Percentiles rank a stretch among this genome's conserved stretches.
Conservation (phyloP, 23 tunicate species). For the Diplosoma virens region DNA sequence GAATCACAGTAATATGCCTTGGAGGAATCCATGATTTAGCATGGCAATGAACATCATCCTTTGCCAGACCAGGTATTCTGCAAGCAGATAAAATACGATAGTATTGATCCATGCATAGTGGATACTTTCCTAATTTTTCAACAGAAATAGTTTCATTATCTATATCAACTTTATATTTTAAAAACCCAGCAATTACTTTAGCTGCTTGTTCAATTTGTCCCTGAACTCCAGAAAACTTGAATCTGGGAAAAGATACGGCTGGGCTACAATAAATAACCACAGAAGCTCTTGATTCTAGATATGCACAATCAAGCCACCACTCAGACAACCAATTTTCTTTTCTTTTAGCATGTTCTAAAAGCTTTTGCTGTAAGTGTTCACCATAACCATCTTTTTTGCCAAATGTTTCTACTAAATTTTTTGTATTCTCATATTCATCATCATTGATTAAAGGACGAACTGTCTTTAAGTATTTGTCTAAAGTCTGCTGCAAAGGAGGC, state of each 20-base stretch:
- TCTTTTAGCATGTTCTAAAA: constrained; percentile 44
- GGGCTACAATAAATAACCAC: constrained; percentile 81
- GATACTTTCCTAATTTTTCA: constrained; percentile 54
- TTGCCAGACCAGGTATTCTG: constrained; percentile 57
- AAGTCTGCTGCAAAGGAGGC: constrained; percentile 77
- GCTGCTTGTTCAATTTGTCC: constrained; percentile 88
- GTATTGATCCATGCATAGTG: constrained; percentile 91
- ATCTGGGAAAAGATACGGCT: constrained; percentile 73
- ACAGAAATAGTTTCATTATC: constrained; percentile 72
- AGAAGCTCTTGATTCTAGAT: constrained; percentile 56
- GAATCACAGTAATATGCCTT: constrained; percentile 55
- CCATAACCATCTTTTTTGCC: constrained; percentile 61
- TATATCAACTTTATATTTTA: constrained; percentile 63
- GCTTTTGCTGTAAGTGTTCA: constrained; percentile 56
- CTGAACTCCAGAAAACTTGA: constrained; percentile 53
- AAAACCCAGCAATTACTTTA: constrained; percentile 63
- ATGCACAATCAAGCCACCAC: constrained; percentile 82
- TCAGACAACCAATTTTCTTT: constrained; percentile 86
- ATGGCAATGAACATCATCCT: constrained; percentile 54
- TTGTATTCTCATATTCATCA: constrained; percentile 36
- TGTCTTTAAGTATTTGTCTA: constrained; percentile 69
- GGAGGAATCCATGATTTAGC: constrained; percentile 64
- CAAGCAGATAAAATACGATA: constrained; percentile 77
- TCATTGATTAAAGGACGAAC: constrained; percentile 64
- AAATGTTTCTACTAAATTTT: constrained; percentile 64